Percentiles rank a stretch among this genome's conserved stretches.
Conservation (phyloP, 2,113 vertebrate species). For the Cathartes aura region DNA sequence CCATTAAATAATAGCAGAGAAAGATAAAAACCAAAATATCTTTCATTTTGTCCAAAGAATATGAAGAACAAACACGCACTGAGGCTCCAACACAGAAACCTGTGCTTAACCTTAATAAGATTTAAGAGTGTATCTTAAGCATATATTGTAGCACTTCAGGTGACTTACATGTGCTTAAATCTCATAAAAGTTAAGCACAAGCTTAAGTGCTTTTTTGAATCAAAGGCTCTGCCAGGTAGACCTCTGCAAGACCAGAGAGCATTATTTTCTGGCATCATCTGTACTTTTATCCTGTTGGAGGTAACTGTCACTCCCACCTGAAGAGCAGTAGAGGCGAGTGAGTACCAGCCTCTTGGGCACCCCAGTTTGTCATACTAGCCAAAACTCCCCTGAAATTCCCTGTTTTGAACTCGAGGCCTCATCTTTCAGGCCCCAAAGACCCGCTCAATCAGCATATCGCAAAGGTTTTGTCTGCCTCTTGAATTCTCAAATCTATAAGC, state of each 20-base stretch:
- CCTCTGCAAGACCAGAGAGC: background rate
- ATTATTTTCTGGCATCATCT: background rate
- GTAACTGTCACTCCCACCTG: background rate
- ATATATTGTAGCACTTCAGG: background rate
- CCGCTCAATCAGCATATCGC: accelerated
- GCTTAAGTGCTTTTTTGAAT: background rate
- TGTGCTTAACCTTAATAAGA: slow-evolving; percentile 2
- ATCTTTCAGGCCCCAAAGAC: background rate
- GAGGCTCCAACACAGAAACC: background rate
- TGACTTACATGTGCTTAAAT: background rate
- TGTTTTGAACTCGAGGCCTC: background rate
- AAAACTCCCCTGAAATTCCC: background rate
- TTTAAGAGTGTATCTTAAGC: background rate
- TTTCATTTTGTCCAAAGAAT: background rate
- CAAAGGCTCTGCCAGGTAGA: background rate
- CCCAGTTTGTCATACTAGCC: background rate
- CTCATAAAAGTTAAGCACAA: background rate
- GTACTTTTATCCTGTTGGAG: background rate
- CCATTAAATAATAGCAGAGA: background rate
- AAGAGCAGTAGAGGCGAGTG: background rate
- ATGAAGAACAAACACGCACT: background rate
- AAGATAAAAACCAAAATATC: background rate
- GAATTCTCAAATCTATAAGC: background rate
- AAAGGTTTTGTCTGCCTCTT: background rate
- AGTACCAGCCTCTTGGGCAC: background rate